These are phyloP conservation scores for Tenualosa thibaudeaui DNA, from an alignment of 2,797 vertebrate species.

Conservation along the genomic window DNA sequence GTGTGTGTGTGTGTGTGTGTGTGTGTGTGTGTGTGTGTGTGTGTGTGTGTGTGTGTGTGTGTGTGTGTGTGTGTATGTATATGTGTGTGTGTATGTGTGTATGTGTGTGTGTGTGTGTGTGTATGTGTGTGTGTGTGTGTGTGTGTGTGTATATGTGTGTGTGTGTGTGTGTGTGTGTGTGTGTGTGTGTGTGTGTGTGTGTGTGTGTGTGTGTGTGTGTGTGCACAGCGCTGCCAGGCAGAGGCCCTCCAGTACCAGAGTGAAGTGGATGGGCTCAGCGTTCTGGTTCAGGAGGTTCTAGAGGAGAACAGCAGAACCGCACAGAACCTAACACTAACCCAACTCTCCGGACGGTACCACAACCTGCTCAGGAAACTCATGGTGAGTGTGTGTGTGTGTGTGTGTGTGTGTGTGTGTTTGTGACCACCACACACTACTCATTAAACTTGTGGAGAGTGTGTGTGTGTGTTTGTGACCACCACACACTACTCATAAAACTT, in stretches of 20 bases:
- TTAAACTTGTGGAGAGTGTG: conserved; percentile 77
- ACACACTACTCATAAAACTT: too few relatives aligned
- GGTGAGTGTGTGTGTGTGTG: conserved; percentile 60
- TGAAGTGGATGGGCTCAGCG: conserved; percentile 88
- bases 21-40: too few relatives aligned
- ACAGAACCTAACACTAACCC: conserved; percentile 83
- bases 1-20: conserved; percentile 36
- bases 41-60: too few relatives aligned
- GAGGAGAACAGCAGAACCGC: conserved; percentile 84
- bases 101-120: too few relatives aligned
- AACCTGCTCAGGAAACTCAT: conserved; percentile 84
- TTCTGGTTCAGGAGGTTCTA: conserved; percentile 88
- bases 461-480: not conserved
- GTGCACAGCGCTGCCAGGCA: conserved; percentile 82
- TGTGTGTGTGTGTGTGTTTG: not conserved
- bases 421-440: conserved; percentile 87
- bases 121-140: too few relatives aligned
- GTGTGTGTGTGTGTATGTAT: not conserved
- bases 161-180: too few relatives aligned
- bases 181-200: not conserved
- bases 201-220: conserved; percentile 5
- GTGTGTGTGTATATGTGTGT: too few relatives aligned
- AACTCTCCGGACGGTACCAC: conserved; percentile 89
- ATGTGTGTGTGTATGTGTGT: conserved; percentile 37
- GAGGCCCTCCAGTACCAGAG: conserved; percentile 80